Evolutionary conservation across 2,113 vertebrate genomes (phyloP).

Genomic region (Muntiacus muntjak): DNA sequence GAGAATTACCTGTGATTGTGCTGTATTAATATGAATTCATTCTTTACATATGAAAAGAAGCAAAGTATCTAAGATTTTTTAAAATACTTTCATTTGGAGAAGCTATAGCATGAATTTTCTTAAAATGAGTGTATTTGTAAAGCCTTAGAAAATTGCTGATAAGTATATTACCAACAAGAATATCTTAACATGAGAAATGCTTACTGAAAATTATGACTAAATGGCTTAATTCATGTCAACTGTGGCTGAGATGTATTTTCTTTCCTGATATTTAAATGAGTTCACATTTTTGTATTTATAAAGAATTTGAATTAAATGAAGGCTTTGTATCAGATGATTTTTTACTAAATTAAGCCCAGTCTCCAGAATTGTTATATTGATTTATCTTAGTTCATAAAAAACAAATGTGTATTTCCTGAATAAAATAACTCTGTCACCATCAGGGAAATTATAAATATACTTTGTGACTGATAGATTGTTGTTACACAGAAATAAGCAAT

Average conservation of each 20-base stretch:
- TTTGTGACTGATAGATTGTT: conserved; percentile 51
- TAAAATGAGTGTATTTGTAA: conserved; percentile 8
- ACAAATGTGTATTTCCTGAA: conserved; percentile 33
- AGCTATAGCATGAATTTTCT: conserved; percentile 33
- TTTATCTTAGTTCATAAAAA: conserved; percentile 51
- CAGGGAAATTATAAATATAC: conserved; percentile 43
- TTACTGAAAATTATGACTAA: conserved; percentile 29
- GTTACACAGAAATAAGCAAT: conserved; percentile 8
- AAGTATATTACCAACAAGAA: background rate
- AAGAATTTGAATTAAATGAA: conserved; percentile 11
- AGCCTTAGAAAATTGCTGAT: conserved; percentile 27
- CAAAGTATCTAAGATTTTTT: conserved; percentile 12
- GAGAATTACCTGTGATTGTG: background rate
- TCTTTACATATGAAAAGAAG: conserved; percentile 49
- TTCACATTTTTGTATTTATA: background rate
- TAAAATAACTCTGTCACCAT: conserved; percentile 40
- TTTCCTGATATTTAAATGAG: conserved; percentile 5
- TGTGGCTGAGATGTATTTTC: background rate
- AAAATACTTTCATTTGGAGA: conserved; percentile 4
- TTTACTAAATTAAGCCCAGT: conserved; percentile 18
- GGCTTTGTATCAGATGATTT: conserved; percentile 40
- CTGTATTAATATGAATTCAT: conserved; percentile 45
- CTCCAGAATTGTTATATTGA: background rate
- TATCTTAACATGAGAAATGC: conserved; percentile 46
- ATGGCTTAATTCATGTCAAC: conserved; percentile 35